Evolutionary conservation across 2,888 invertebrate species (phyloP), one percentile per base, ranked within the genome.

Genomic region (Argyresthia albistria): DNA sequence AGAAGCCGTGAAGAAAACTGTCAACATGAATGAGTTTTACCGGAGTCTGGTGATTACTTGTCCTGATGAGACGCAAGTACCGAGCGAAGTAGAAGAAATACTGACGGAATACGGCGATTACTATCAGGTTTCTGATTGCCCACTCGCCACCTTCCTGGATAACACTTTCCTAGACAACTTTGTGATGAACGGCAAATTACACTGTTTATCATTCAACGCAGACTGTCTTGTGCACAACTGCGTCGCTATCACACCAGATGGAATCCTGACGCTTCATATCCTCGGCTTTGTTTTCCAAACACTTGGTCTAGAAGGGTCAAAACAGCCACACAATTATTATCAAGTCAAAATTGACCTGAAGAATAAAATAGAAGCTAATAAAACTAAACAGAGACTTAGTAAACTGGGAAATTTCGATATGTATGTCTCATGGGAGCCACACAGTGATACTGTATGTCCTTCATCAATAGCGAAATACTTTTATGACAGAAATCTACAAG

Each of bases 381-480:
- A 69, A 69, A 14, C 73, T 0, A 69, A 60, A 50, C 58, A 59
- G 53, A 58, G 67, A 11, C 57, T 84, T 46, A 59, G 54, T 8
- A 82, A 76, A 60, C 54, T 86, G 6, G 74, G 75, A 51, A 43
- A 46, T 4, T 76, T 79, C 37, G 66, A 83, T 57, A 78, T 81
- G 50, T 57, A 66, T 47, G 50, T 87, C 43, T 57, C 57, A 15
- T 87, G 87, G 87, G 74, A 77, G 52, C 80, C 87, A 1, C 60
- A 63, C 48, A 58, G 67, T 47, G 73, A 75, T 49, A 61, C 70
- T 49, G 59, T 84, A 1, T 84, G 86, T 52, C 86, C 84, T 12
- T 87, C 86, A 2, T 80, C 84, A 1, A 62, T 87, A 55, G 87
- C 84, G 9, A 84, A 80, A 58, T 86, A 83, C 60, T 83, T 87